Evolutionary conservation across 2,888 invertebrate species (phyloP).

Genomic region (Panopea generosa): DNA sequence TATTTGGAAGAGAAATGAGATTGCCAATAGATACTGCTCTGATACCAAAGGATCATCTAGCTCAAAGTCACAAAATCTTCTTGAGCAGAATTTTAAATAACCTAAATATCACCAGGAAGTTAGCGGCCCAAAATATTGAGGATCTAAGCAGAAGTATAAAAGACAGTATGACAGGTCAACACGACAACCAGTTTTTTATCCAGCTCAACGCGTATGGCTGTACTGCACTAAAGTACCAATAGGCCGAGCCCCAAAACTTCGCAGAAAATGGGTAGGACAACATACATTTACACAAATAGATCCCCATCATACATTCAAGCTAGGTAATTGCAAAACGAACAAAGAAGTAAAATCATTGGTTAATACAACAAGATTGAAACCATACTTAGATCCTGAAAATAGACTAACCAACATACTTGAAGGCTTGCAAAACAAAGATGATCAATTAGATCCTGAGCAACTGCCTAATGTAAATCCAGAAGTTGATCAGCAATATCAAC

Average conservation of each 20-base stretch:
- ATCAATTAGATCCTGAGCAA: constrained; percentile 15
- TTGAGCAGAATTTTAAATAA: too few relatives aligned
- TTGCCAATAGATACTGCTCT: too few relatives aligned
- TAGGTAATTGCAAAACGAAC: constrained; percentile 10
- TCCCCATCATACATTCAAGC: constrained; percentile 32
- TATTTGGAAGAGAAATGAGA: constrained; percentile 53
- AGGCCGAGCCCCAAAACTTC: constrained; percentile 9
- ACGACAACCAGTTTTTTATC: constrained; percentile 22
- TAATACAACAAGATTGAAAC: constrained; percentile 35
- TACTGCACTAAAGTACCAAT: too few relatives aligned
- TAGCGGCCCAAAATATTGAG: constrained; percentile 30
- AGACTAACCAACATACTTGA: constrained; percentile 41
- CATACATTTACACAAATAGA: constrained; percentile 25
- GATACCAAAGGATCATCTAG: constrained; percentile 28
- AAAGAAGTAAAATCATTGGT: constrained; percentile 26
- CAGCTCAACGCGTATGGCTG: constrained; percentile 42
- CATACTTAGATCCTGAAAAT: constrained; percentile 31
- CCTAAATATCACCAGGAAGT: constrained; percentile 24
- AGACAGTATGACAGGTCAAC: constrained; percentile 42
- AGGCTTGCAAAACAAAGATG: constrained; percentile 7
- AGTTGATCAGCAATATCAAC: too few relatives aligned
- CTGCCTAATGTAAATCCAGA: too few relatives aligned
- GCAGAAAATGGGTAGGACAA: too few relatives aligned
- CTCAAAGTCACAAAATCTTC: constrained; percentile 5
- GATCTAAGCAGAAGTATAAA: constrained; percentile 36